Conservation (phyloP, 2,888 invertebrate species). For the Byasa hedistus region DNA sequence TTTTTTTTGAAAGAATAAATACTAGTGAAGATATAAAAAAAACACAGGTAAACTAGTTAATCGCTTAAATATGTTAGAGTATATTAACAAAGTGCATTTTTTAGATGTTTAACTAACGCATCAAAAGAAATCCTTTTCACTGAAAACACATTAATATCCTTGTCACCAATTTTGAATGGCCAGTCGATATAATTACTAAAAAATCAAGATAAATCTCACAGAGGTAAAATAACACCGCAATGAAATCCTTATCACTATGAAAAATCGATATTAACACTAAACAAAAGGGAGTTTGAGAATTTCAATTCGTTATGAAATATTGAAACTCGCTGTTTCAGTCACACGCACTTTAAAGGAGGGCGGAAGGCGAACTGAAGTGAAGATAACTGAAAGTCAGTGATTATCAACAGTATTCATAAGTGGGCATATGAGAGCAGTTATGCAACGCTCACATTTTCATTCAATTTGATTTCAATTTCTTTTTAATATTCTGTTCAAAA, state of each 20-base stretch:
- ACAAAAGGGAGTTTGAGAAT: background rate
- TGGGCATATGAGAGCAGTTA: constrained; percentile 16
- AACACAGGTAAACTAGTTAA: too few relatives aligned
- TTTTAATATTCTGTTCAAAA: background rate
- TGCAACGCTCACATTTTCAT: constrained; percentile 9
- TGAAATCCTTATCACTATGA: constrained; percentile 18
- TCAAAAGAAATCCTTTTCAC: too few relatives aligned
- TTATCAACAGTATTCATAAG: constrained; percentile 26
- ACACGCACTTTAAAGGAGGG: constrained; percentile 29
- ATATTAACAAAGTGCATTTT: too few relatives aligned
- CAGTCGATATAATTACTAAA: too few relatives aligned
- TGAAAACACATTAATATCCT: too few relatives aligned
- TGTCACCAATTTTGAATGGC: too few relatives aligned
- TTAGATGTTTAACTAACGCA: too few relatives aligned
- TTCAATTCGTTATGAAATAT: background rate
- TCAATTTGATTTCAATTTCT: constrained; percentile 11
- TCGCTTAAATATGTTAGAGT: too few relatives aligned
- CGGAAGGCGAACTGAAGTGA: constrained; percentile 27
- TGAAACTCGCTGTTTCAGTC: constrained; percentile 1
- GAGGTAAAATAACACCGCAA: background rate
- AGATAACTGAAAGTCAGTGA: constrained; percentile 22
- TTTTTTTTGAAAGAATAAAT: too few relatives aligned
- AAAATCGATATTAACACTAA: constrained; percentile 25
- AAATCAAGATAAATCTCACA: background rate
- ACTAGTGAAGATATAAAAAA: too few relatives aligned